Base-by-base conservation (phyloP, 2,113 vertebrate genomes). In the Equus przewalskii region DNA sequence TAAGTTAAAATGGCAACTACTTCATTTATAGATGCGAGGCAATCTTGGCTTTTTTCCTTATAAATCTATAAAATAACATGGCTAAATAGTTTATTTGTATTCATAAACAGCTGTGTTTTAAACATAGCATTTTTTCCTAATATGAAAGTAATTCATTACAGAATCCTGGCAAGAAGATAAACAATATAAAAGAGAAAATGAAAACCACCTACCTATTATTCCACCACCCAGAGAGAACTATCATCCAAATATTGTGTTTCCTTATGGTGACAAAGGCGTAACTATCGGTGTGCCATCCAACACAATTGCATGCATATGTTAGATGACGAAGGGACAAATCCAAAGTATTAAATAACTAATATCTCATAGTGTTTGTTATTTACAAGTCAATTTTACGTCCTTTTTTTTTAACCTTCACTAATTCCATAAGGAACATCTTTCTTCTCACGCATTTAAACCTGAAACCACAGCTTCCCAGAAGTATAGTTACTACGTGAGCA, bases 121-220 rank as follows among this genome's bases (percentile, higher is more conserved):
- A 81, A 56, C 15, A 87, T 60, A 62, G 36, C 44, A 49, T n/a
- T 79, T 78, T 58, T 88, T 82, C 19, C 76, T 89, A 46, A 79
- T 80, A 60, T 65, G 33, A 91, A 94, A 93, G 30, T 21, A 64
- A 87, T 64, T 21, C n/a, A 54, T 79, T 92, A 70, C 60, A 67
- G 62, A 92, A 88, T 65, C 28, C 16, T 87, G 33, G 3, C 7
- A 60, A 92, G 30, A 72, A 80, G 19, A 56, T 65, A 78, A 89
- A 92, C 18, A 80, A 26, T 51, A 51, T 36, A 41, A 58, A 73
- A 33, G 72, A 93, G 67, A 91, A 97, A 89, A 88, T 46, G 28
- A 79, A 97, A 80, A 80, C 11, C 14, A 33, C 14, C 16, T 54
- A 67, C 13, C 49, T 58, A 49, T 78, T 69, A 69, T 79, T 83